Evolutionary conservation across 2,888 invertebrate genomes (phyloP).

Genomic region (Drosophila neutralis): DNA sequence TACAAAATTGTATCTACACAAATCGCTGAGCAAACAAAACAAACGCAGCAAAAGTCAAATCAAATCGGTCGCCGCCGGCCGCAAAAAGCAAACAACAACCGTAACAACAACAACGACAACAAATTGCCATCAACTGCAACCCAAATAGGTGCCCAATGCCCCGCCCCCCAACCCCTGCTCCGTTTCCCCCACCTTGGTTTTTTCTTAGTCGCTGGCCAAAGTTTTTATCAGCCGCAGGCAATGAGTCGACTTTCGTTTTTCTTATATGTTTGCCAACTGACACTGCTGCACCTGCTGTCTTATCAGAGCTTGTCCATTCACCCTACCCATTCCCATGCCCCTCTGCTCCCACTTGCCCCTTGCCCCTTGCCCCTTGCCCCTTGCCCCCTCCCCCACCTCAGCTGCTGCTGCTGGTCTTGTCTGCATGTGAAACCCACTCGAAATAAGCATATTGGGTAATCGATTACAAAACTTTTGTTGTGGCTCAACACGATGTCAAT

Average conservation of each 20-base stretch:
- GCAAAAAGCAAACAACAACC: constrained; percentile 48
- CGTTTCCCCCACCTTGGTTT: not conserved
- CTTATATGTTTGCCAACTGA: constrained; percentile 31
- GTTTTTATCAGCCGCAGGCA: constrained; percentile 57
- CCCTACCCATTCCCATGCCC: not conserved
- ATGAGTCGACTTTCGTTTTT: constrained; percentile 54
- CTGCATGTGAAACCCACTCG: constrained; percentile 31
- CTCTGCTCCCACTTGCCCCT: not conserved
- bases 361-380: not conserved
- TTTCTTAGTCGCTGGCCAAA: constrained; percentile 13
- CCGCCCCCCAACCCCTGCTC: not conserved
- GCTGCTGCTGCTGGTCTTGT: not conserved
- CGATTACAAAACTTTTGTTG: constrained; percentile 54
- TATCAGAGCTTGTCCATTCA: constrained; percentile 34
- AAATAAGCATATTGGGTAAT: constrained; percentile 49
- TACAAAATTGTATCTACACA: constrained; percentile 51
- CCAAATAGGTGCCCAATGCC: constrained; percentile 38
- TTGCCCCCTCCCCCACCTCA: not conserved
- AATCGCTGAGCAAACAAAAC: constrained; percentile 55
- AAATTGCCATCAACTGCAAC: constrained; percentile 49
- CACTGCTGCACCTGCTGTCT: constrained; percentile 47
- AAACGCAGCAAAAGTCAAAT: constrained; percentile 45
- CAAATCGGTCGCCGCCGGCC: constrained; percentile 56
- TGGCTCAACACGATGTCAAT: constrained; percentile 60
- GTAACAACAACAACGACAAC: constrained; percentile 11